phyloP scores from a whole-genome alignment of 2,113 vertebrate genomes.

The Desmodus rotundus region DNA sequence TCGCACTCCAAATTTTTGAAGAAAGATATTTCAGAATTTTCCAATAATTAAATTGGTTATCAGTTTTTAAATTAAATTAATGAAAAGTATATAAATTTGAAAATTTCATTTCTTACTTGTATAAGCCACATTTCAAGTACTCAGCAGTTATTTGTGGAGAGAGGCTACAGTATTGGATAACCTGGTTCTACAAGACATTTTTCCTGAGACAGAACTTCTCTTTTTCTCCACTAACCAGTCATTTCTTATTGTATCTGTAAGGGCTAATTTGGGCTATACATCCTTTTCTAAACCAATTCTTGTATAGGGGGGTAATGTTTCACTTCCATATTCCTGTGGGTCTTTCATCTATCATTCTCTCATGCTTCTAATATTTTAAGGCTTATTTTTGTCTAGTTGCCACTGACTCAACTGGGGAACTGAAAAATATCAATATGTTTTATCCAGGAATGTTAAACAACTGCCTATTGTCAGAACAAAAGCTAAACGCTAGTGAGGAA shows the following conservation, averaged over 20 bases:
- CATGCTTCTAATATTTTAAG: background rate
- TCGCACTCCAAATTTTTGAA: background rate
- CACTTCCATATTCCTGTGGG: background rate
- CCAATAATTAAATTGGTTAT: background rate
- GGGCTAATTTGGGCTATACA: background rate
- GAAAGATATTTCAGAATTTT: background rate
- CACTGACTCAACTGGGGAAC: background rate
- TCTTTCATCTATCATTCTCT: background rate
- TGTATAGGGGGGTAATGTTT: too few relatives aligned
- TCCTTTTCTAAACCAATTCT: background rate
- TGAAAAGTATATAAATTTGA: background rate
- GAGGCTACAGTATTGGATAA: too few relatives aligned
- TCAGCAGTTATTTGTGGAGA: background rate
- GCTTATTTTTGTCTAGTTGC: background rate
- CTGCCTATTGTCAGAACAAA: background rate
- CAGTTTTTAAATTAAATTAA: background rate
- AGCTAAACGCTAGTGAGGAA: background rate
- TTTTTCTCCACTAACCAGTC: background rate
- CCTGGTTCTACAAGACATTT: background rate
- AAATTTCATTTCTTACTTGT: background rate
- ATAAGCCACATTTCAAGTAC: too few relatives aligned
- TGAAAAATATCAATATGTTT: background rate
- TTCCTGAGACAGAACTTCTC: background rate
- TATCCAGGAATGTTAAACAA: background rate
- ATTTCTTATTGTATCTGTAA: background rate